A percentile compares a stretch with the other conserved stretches of the same genome.
Evolutionary conservation across 2,888 invertebrate genomes (phyloP).

Genomic region (Limnephilus lunatus): DNA sequence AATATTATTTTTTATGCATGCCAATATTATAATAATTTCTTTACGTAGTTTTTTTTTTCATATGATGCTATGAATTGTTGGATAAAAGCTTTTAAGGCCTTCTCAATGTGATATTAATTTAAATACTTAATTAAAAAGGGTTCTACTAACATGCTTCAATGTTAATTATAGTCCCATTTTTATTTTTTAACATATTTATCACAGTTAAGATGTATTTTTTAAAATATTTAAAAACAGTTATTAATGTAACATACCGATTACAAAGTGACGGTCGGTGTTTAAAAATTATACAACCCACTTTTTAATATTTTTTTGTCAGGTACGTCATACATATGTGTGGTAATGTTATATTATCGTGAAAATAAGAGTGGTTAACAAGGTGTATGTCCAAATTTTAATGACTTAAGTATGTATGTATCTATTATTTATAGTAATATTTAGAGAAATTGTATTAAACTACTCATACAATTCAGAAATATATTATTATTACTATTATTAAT

Average conservation of each 20-base stretch:
- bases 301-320: too few species aligned
- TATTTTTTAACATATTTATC: slow-evolving; percentile 22
- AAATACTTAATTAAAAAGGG: slow-evolving; percentile 49
- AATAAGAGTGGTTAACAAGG: not conserved
- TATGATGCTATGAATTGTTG: slow-evolving; percentile 12
- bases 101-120: slow-evolving; percentile 61
- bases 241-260: not conserved
- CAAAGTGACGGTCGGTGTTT: not conserved
- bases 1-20: slow-evolving; percentile 24
- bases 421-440: not conserved
- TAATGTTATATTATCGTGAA: too few species aligned
- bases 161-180: slow-evolving; percentile 12
- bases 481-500: not conserved
- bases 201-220: not conserved
- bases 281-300: not conserved
- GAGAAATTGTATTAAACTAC: too few species aligned
- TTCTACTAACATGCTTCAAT: slow-evolving; percentile 6
- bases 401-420: not conserved
- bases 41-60: slow-evolving; percentile 26
- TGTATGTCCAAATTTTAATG: not conserved
- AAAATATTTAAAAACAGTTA: slow-evolving; percentile 15
- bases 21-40: not conserved
- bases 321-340: too few species aligned
- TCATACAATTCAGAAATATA: not conserved
- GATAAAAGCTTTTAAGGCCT: slow-evolving; percentile 57